These are phyloP conservation scores for Ranitomeya imitator DNA, from an alignment of 2,113 vertebrate species.

Conservation along the genomic window DNA sequence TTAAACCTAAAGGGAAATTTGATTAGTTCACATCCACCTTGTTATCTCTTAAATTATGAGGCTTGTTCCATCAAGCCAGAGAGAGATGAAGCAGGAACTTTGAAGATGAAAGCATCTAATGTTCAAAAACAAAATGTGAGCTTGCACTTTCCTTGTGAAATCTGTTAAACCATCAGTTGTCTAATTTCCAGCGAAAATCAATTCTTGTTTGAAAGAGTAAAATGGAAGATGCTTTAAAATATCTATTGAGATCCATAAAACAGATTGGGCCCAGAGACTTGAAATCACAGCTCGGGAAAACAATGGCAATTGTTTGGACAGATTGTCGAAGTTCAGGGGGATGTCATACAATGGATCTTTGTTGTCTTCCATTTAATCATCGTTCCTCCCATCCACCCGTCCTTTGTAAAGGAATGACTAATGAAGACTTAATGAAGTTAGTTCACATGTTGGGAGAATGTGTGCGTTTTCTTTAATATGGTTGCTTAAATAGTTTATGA, in stretches of 20 bases:
- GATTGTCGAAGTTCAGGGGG: slow-evolving; percentile 15
- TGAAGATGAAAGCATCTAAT: slow-evolving; percentile 22
- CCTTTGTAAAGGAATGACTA: neutral
- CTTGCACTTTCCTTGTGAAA: slow-evolving; percentile 15
- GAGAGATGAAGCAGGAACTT: slow-evolving; percentile 31
- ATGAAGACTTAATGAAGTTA: neutral
- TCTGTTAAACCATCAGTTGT: slow-evolving; percentile 32
- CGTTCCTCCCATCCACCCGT: neutral
- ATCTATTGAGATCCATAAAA: neutral
- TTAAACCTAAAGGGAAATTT: neutral
- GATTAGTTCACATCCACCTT: neutral
- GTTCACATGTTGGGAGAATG: neutral
- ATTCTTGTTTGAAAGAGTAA: slow-evolving; percentile 27
- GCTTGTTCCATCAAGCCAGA: neutral
- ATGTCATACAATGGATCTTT: slow-evolving; percentile 7
- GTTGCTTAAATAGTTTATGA: slow-evolving; percentile 6
- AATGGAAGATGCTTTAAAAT: slow-evolving; percentile 9
- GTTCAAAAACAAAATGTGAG: slow-evolving; percentile 39
- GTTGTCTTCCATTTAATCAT: slow-evolving; percentile 6
- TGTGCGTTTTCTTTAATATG: neutral
- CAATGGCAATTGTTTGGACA: slow-evolving; percentile 30
- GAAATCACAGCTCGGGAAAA: neutral
- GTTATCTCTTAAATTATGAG: slow-evolving; percentile 38
- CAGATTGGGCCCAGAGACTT: neutral
- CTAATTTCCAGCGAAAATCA: slow-evolving; percentile 41